phyloP scores from a whole-genome alignment of 92 coral and sea anemone genomes.

The Palythoa caribaeorum region DNA sequence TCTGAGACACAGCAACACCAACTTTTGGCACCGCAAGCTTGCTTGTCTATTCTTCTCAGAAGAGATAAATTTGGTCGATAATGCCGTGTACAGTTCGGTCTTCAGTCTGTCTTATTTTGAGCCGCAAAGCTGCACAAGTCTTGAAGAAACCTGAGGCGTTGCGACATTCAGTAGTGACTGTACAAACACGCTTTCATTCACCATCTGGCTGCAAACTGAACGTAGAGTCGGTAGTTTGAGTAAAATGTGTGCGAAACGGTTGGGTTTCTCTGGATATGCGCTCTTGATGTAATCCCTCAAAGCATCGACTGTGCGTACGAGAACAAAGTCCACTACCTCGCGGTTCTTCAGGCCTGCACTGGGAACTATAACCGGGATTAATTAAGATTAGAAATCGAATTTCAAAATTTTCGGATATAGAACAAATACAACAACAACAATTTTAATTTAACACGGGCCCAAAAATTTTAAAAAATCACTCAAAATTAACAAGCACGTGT shows the following conservation, averaged over 20 bases:
- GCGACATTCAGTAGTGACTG: conserved; percentile 91
- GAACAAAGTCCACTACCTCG: conserved; percentile 84
- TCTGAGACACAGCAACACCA: too few relatives aligned
- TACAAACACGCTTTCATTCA: conserved; percentile 85
- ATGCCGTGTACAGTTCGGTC: too few relatives aligned
- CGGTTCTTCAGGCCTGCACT: conserved; percentile 88
- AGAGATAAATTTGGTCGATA: too few relatives aligned
- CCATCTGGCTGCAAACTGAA: conserved; percentile 82
- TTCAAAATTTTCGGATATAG: too few relatives aligned
- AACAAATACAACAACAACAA: too few relatives aligned
- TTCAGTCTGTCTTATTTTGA: neutral
- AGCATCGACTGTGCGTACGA: conserved; percentile 88
- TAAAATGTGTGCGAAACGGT: conserved; percentile 94
- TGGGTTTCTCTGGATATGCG: conserved; percentile 96
- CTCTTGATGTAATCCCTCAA: conserved; percentile 93
- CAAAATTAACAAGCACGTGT: too few relatives aligned
- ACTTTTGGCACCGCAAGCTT: too few relatives aligned
- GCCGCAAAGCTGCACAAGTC: conserved; percentile 61
- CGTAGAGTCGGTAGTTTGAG: conserved; percentile 94
- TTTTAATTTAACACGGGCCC: too few relatives aligned
- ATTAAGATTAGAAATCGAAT: neutral
- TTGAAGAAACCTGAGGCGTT: conserved; percentile 79
- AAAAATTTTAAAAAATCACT: too few relatives aligned
- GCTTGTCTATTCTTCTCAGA: too few relatives aligned
- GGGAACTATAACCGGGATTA: conserved; percentile 51